Evolutionary conservation across 2,797 vertebrate species (phyloP).

Genomic region (Pelodytes ibericus): DNA sequence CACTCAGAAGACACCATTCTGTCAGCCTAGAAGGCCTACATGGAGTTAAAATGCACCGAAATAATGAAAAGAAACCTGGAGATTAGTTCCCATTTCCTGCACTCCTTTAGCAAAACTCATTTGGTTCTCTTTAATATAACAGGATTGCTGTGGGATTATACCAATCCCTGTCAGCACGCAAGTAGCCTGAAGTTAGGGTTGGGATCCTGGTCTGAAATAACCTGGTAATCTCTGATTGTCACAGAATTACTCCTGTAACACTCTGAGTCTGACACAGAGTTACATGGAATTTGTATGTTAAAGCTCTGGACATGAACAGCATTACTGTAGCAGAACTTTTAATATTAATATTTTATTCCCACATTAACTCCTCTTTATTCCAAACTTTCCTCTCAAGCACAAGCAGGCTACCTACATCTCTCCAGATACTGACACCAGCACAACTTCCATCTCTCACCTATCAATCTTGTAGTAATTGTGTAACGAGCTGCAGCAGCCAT

Average conservation of each 20-base stretch:
- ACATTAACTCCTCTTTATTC: too few species aligned
- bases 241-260: constrained; percentile 20
- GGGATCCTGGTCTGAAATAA: background rate
- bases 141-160: constrained; percentile 28
- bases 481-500: too few species aligned
- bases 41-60: constrained; percentile 3
- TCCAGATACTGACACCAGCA: background rate
- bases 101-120: constrained; percentile 18
- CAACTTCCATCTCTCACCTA: too few species aligned
- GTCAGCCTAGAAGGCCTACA: background rate
- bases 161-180: constrained; percentile 17
- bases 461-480: too few species aligned
- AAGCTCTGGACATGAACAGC: background rate
- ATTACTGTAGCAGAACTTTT: background rate
- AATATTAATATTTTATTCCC: background rate
- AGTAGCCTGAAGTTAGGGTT: constrained; percentile 18
- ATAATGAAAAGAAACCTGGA: constrained; percentile 20
- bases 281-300: constrained; percentile 11
- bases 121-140: constrained; percentile 26
- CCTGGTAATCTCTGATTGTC: constrained; percentile 26
- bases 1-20: background rate
- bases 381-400: too few species aligned
- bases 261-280: background rate
- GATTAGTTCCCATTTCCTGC: constrained; percentile 28
- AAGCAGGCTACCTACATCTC: background rate